Evolutionary conservation across 1,140 invertebrate species (phyloP), one percentile per base, ranked within the genome.

Genomic region (Bombus fervidus): DNA sequence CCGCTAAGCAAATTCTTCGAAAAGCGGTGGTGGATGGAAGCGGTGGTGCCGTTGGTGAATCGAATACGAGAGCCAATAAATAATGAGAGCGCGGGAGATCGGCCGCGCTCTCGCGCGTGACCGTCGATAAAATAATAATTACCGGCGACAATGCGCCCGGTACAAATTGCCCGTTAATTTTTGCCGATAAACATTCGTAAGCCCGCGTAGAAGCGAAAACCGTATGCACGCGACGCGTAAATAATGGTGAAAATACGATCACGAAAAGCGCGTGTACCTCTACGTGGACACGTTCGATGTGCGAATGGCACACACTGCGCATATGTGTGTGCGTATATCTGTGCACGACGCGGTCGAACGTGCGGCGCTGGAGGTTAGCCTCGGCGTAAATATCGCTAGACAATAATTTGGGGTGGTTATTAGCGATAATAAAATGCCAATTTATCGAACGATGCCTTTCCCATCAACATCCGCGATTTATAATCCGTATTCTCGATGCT

Each of bases 341-440:
- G 68, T 53, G 47, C 47, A 53, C 47, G 47, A 53, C 22, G 37
- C 37, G 69, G 69, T 71, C 68, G 78, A 64, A 83, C 77, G 87
- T 90, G 88, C 71, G 62, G 86, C 78, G 84, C 59, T 64, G 80
- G 71, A 81, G 90, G 91, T 91, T 91, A 92, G 91, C 92, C 86
- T 85, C 88, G 83, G 89, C 90, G 91, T 94, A 94, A 92, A 93
- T 93, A 94, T 93, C 90, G 88, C 75, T 89, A 92, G 93, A 94
- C 94, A 94, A 95, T 95, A 94, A 95, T 95, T 94, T 93, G 83
- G 87, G 90, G 90, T 92, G 92, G 92, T 94, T 94, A 94, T 93
- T 94, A 94, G 91, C 93, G 93, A 94, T 94, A 94, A 94, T 95
- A 94, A 94, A 94, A 94, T 93, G 84, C 85, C 93, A 92, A 95